phyloP scores from a whole-genome alignment of 2,797 vertebrate species.

The Channa striata region DNA sequence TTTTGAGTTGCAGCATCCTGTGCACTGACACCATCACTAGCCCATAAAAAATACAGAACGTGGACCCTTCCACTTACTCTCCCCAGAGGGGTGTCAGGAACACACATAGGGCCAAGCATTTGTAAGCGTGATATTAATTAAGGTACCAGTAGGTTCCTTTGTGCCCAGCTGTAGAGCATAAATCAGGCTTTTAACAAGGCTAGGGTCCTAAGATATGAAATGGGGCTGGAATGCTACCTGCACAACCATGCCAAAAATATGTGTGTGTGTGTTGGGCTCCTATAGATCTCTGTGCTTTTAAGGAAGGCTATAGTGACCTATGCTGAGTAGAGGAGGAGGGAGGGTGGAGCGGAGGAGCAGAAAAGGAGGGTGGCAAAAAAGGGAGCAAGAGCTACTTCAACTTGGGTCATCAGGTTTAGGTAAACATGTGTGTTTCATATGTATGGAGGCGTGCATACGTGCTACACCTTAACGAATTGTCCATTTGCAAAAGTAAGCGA shows the following conservation, averaged over 20 bases:
- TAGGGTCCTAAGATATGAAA: conserved; percentile 85
- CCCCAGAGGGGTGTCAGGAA: conserved; percentile 69
- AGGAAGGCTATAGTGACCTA: conserved; percentile 69
- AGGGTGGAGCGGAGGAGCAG: conserved; percentile 51
- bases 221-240: conserved; percentile 89
- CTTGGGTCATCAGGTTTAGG: conserved; percentile 76
- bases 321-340: conserved; percentile 65
- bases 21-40: conserved; percentile 21
- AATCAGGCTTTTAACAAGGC: conserved; percentile 84
- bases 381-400: conserved; percentile 71
- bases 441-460: conserved; percentile 24
- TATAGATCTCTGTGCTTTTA: conserved; percentile 82
- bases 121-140: conserved; percentile 78
- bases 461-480: conserved; percentile 34
- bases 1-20: conserved; percentile 28
- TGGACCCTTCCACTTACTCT: conserved; percentile 62
- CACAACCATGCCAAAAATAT: conserved; percentile 90
- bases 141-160: conserved; percentile 78
- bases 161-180: conserved; percentile 82
- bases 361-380: conserved; percentile 66
- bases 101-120: conserved; percentile 65
- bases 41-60: conserved; percentile 58
- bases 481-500: conserved; percentile 18
- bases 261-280: conserved; percentile 83
- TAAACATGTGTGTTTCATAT: conserved; percentile 57